Percentiles rank a stretch among this genome's conserved stretches.
Evolutionary conservation across 2,113 vertebrate species (phyloP).

Genomic region (Prunella himalayana): DNA sequence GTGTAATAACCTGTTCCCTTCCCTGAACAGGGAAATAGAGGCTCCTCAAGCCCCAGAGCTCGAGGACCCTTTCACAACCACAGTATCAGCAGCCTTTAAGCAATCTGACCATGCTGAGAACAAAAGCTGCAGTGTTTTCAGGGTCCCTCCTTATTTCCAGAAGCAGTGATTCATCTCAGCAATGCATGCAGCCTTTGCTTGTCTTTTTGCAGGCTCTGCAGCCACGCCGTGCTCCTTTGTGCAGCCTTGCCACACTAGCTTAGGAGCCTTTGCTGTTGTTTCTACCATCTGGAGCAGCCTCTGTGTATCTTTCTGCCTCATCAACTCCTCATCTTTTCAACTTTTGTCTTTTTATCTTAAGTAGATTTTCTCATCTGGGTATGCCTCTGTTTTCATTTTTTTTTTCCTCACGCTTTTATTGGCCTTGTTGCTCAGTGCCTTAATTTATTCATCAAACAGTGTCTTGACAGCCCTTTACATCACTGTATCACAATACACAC

Average conservation of each 20-base stretch:
- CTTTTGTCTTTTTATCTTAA: neutral
- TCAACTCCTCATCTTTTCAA: constrained; percentile 24
- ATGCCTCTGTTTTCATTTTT: neutral
- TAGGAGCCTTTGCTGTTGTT: neutral
- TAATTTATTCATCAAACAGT: constrained; percentile 25
- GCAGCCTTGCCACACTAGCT: neutral
- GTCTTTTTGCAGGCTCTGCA: neutral
- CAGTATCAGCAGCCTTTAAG: neutral
- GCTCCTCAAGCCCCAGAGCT: neutral
- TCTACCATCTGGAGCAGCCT: constrained; percentile 32
- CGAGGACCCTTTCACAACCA: neutral
- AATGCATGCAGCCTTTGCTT: neutral
- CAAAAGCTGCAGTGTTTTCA: neutral
- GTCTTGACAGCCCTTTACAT: constrained; percentile 3
- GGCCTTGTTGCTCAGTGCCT: neutral
- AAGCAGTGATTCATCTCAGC: neutral
- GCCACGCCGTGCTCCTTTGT: neutral
- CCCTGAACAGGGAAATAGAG: neutral
- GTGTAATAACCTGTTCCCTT: neutral
- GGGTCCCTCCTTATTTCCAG: neutral
- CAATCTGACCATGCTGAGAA: neutral
- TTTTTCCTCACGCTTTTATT: neutral
- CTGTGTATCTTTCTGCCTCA: constrained; percentile 33
- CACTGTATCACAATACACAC: neutral
- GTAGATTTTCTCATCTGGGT: neutral